Evolutionary conservation across 1,140 invertebrate species (phyloP).

Genomic region (Camponotus pennsylvanicus): DNA sequence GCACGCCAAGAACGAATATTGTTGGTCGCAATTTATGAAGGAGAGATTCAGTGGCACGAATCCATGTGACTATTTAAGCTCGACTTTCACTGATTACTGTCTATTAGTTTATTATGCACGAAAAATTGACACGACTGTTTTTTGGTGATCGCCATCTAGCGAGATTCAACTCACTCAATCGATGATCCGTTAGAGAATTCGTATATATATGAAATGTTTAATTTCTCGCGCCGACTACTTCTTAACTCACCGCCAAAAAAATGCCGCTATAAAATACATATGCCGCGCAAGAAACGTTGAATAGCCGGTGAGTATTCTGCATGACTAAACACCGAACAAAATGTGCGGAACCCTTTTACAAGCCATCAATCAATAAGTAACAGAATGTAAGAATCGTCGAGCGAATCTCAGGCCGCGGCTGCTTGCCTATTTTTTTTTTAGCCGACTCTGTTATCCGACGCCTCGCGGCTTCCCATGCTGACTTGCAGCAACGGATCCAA

Average conservation of each 20-base stretch:
- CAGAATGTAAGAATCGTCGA: constrained; percentile 67
- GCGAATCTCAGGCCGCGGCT: constrained; percentile 44
- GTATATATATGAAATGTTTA: neutral
- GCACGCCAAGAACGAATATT: constrained; percentile 64
- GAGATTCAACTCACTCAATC: neutral
- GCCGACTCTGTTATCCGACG: constrained; percentile 57
- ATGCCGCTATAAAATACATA: constrained; percentile 44
- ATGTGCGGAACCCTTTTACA: constrained; percentile 78
- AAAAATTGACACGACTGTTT: neutral
- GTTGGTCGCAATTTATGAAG: constrained; percentile 70
- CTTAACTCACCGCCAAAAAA: constrained; percentile 29
- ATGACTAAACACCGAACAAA: constrained; percentile 80
- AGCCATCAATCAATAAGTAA: constrained; percentile 80
- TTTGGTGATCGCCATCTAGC: neutral
- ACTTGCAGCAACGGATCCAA: constrained; percentile 77
- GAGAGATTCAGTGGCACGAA: constrained; percentile 14
- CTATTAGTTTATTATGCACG: constrained; percentile 41
- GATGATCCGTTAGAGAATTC: neutral
- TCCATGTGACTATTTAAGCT: constrained; percentile 13
- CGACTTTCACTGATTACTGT: constrained; percentile 49
- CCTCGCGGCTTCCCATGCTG: constrained; percentile 73
- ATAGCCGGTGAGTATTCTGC: constrained; percentile 75
- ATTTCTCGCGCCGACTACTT: constrained; percentile 8
- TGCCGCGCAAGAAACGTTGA: constrained; percentile 33
- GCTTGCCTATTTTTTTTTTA: constrained; percentile 13